phyloP scores from a whole-genome alignment of 2,113 vertebrate genomes.

The Mirza zaza region DNA sequence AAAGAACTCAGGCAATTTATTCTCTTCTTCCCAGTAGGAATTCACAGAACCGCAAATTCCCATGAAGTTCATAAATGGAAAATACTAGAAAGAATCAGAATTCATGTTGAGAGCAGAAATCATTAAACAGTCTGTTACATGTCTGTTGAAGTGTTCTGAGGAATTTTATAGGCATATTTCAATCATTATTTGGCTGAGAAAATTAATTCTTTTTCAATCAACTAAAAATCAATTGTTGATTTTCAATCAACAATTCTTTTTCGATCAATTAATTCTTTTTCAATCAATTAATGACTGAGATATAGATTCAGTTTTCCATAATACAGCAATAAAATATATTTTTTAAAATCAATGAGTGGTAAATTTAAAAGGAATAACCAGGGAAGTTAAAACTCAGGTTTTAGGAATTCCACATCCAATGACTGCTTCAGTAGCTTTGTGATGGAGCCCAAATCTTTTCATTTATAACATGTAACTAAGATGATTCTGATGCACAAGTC shows the following conservation, averaged over 20 bases:
- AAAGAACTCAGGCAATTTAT: not conserved
- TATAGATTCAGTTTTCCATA: not conserved
- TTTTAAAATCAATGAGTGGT: not conserved
- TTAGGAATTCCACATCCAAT: not conserved
- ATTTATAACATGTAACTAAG: not conserved
- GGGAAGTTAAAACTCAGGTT: not conserved
- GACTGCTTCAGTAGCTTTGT: not conserved
- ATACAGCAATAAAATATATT: not conserved
- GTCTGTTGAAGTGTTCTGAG: not conserved
- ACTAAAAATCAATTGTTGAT: too few relatives aligned
- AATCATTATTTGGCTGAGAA: not conserved
- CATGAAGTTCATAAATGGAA: not conserved
- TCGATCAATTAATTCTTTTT: not conserved
- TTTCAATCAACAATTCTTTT: not conserved
- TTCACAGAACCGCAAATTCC: not conserved
- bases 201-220: not conserved
- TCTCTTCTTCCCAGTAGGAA: not conserved
- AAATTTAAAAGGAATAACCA: not conserved
- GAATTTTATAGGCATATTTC: not conserved
- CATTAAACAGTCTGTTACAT: not conserved
- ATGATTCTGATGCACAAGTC: not conserved
- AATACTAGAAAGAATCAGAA: not conserved
- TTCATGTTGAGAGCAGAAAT: not conserved
- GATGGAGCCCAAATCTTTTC: not conserved
- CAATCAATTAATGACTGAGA: not conserved